phyloP scores from a whole-genome alignment of 2,797 vertebrate genomes.

The Hydrolagus colliei region DNA sequence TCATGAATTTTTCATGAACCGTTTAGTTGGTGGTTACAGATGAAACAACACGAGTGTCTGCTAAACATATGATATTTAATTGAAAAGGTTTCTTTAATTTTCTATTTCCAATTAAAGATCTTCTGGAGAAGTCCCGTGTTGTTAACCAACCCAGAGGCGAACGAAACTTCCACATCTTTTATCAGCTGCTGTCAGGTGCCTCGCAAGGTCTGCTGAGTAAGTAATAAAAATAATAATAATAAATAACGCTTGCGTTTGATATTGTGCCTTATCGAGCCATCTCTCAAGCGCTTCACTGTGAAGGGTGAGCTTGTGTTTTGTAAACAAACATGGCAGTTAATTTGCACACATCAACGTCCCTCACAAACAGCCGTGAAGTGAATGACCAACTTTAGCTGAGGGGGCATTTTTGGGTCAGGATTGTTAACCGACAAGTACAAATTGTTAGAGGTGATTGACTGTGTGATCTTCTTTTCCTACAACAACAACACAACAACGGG shows the following conservation, averaged over 20 bases:
- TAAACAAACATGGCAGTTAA: too few relatives aligned
- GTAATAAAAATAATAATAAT: constrained; percentile 42
- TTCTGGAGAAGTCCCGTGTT: constrained; percentile 94
- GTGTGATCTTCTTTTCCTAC: too few relatives aligned
- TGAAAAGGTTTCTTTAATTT: constrained; percentile 36
- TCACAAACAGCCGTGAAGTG: too few relatives aligned
- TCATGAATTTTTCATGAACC: background rate
- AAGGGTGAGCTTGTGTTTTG: too few relatives aligned
- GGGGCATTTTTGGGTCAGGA: too few relatives aligned
- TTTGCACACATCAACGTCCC: too few relatives aligned
- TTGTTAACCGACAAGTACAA: too few relatives aligned
- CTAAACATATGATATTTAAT: constrained; percentile 25
- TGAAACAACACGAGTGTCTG: background rate
- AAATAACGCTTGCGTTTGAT: background rate
- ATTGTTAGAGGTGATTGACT: too few relatives aligned
- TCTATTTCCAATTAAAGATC: constrained; percentile 60
- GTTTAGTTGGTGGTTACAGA: background rate
- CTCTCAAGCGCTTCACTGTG: too few relatives aligned
- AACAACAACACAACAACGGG: too few relatives aligned
- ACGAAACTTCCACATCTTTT: constrained; percentile 97
- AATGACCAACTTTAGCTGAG: too few relatives aligned
- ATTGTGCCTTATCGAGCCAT: too few relatives aligned
- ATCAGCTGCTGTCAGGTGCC: constrained; percentile 89
- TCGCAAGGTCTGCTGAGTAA: constrained; percentile 87
- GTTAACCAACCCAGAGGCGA: constrained; percentile 93